Evolutionary conservation across 53 echinoderm and acorn worm species (phyloP), one percentile per base, ranked within the genome.

Genomic region (Actinopyga echinites): DNA sequence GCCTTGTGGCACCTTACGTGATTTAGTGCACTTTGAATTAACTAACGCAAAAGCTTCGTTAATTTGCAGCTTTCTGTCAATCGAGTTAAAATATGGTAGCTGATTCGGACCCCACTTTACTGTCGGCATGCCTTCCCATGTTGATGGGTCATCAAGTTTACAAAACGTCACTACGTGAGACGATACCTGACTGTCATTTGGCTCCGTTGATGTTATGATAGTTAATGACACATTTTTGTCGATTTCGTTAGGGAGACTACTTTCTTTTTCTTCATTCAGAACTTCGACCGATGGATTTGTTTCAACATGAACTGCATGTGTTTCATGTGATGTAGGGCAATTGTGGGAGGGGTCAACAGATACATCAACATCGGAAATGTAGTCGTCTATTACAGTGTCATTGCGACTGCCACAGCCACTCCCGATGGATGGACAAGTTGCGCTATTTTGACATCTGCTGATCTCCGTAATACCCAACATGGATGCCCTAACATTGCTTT

Each of bases 401-500:
- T 37, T 37, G 7, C 7, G 3, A 37, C 37, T 37, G 37, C 37
- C 37, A 37, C 37, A 7, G 37, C 37, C 37, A 7, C 37, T 37
- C 3, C 58, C 8, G 21, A 21, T 57, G 10, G 8, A 24, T 3
- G 8, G 24, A 57, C n/a, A 24, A 24, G 4, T 4, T 57, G 58
- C 10, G 58, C 58, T 57, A 5, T 24, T 57, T 57, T 57, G 58
- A 57, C 58, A 57, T 25, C 30, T 64, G 30, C 64, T 21, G 26
- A 65, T 65, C 66, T 65, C 66, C 9, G 66, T 65, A 65, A 65
- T 65, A 1, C 66, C 66, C 33, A 65, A 31, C 66, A 65, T 65
- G 1, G 66, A 65, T 65, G 32, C 33, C 9, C 66, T 65, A 21
- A 65, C 66, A 65, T 65, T 65, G 34, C 66, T 65, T 30, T 65